phyloP scores from a whole-genome alignment of 2,888 invertebrate genomes.

The Cheilosia vernalis region DNA sequence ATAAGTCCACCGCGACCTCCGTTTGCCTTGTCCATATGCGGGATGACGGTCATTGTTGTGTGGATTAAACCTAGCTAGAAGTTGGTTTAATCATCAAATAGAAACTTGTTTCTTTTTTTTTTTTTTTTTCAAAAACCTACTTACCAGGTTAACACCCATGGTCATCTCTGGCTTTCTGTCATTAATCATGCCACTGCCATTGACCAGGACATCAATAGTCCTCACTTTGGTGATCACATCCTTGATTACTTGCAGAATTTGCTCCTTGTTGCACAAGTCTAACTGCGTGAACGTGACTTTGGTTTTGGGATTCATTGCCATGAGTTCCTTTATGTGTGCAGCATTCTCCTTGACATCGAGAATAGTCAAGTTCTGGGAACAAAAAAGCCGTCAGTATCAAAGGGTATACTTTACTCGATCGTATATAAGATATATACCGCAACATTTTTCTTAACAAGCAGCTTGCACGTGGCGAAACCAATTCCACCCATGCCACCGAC shows the following conservation, averaged over 20 bases:
- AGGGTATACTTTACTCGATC: neutral
- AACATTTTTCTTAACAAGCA: conserved; percentile 65
- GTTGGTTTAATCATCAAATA: neutral
- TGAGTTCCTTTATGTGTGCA: conserved; percentile 41
- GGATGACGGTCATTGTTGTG: conserved; percentile 79
- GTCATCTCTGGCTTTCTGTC: conserved; percentile 70
- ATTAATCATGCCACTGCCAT: conserved; percentile 74
- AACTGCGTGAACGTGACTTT: conserved; percentile 49
- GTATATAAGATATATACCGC: conserved; percentile 36
- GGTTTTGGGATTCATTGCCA: conserved; percentile 38
- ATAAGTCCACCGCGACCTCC: conserved; percentile 80
- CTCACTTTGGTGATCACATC: conserved; percentile 55
- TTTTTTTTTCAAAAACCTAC: neutral
- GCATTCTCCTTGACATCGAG: conserved; percentile 66
- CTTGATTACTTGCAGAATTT: conserved; percentile 59
- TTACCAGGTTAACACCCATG: conserved; percentile 83
- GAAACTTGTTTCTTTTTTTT: too few species aligned
- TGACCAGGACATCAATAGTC: conserved; percentile 76
- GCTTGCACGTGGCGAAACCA: conserved; percentile 71
- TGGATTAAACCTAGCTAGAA: conserved; percentile 82
- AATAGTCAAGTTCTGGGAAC: conserved; percentile 67
- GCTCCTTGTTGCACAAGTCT: conserved; percentile 67
- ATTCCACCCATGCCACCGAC: conserved; percentile 76
- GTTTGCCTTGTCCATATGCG: conserved; percentile 80
- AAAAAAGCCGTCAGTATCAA: neutral